These are phyloP conservation scores for Zosterops hypoxanthus DNA, from an alignment of 2,113 vertebrate genomes.

Conservation along the genomic window DNA sequence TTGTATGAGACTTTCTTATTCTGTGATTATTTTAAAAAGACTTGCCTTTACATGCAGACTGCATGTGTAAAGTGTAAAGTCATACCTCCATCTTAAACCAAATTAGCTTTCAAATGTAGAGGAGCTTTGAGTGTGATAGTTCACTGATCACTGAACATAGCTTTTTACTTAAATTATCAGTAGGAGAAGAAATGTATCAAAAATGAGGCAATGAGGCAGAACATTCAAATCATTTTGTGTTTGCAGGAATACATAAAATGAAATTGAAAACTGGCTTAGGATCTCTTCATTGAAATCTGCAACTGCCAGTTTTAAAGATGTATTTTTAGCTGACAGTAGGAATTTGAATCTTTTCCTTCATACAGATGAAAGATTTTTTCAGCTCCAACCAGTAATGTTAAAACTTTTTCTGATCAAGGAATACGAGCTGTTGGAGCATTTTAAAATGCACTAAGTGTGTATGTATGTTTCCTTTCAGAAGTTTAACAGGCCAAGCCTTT, in stretches of 20 bases:
- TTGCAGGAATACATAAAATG: neutral
- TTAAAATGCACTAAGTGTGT: slow-evolving; percentile 8
- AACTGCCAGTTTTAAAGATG: neutral
- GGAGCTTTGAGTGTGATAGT: neutral
- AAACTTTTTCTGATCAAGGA: slow-evolving; percentile 20
- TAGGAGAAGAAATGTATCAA: neutral
- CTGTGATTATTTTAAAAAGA: neutral
- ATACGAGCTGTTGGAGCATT: slow-evolving; percentile 44
- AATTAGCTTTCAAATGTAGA: neutral
- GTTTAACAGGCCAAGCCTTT: slow-evolving; percentile 23
- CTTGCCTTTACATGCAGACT: neutral
- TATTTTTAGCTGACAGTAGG: neutral
- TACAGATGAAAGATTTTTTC: slow-evolving; percentile 39
- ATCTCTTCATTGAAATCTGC: neutral
- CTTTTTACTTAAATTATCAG: slow-evolving; percentile 13
- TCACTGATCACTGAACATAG: neutral
- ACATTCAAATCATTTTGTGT: neutral
- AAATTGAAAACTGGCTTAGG: neutral
- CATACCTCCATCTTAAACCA: neutral
- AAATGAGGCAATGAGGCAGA: slow-evolving; percentile 26
- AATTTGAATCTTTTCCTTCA: slow-evolving; percentile 14
- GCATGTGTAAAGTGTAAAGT: neutral
- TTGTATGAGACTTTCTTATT: neutral
- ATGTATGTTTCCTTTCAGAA: slow-evolving; percentile 60
- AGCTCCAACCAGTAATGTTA: neutral